Percentiles rank a stretch among this genome's conserved stretches.
Evolutionary conservation across 64 coral and sea anemone species (phyloP).

Genomic region (Pachyseris speciosa): DNA sequence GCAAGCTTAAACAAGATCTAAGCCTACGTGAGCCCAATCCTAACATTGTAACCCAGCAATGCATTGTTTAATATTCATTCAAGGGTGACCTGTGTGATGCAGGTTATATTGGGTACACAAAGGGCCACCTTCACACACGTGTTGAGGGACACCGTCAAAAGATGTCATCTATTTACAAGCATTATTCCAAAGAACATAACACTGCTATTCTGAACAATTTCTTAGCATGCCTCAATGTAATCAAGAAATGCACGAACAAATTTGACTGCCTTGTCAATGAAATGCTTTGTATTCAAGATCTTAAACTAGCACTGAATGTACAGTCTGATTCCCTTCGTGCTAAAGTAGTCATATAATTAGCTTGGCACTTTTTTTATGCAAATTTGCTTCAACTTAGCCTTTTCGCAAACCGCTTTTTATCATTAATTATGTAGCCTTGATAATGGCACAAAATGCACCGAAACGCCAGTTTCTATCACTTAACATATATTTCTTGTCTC

Average conservation of each 20-base stretch:
- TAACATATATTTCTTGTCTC: constrained; percentile 16
- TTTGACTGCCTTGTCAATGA: constrained; percentile 26
- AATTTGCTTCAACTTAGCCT: no score
- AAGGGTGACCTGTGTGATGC: constrained; percentile 26
- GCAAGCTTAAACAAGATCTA: constrained; percentile 53
- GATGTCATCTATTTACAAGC: background rate
- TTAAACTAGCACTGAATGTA: no score
- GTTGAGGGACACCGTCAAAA: background rate
- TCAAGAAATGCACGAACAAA: constrained; percentile 36
- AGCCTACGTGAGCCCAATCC: constrained; percentile 41
- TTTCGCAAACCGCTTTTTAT: no score
- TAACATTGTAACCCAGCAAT: constrained; percentile 14
- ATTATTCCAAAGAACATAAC: background rate
- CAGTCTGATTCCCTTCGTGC: no score
- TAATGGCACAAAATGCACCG: no score
- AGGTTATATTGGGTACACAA: constrained; percentile 19
- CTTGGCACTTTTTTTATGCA: no score
- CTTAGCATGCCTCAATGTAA: constrained; percentile 23
- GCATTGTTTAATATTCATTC: constrained; percentile 5
- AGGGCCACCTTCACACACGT: constrained; percentile 1
- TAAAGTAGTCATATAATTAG: no score
- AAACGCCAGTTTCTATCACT: no score
- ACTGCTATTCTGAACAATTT: constrained; percentile 18
- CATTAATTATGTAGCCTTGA: no score
- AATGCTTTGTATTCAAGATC: background rate